Evolutionary conservation across 1,140 invertebrate species (phyloP), one percentile per base, ranked within the genome.

Genomic region (Panagrolaimus sp.): DNA sequence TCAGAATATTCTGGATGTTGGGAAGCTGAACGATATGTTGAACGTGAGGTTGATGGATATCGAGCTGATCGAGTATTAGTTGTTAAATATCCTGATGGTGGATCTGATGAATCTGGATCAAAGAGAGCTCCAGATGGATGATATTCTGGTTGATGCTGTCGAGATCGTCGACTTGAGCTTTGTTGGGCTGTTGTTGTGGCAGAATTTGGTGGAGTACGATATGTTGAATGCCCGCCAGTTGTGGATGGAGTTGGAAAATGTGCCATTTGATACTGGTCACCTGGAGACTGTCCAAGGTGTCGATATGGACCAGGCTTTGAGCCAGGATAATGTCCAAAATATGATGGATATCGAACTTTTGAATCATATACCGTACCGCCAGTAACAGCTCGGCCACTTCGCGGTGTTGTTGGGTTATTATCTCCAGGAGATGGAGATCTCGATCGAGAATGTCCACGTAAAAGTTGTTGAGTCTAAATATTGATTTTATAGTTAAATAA

Each of bases 381-480:
- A 20, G 20, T 23, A 11, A 57, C 27, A 11, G 27, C 51, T 25
- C 27, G 51, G 11, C 51, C n/a, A 57, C 51, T 27, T 20, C 51
- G n/a, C 8, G 48, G 48, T 20, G 20, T 20, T 57, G 20, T 16
- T 13, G 20, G 13, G 20, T 13, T 9, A 57, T 57, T 20, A 16
- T 57, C 20, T 8, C 27, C 51, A 57, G 20, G 51, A 8, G 51
- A 38, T 27, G 51, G 51, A 20, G 51, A 57, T 57, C 51, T 13
- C 20, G 51, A 57, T 20, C 27, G 51, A 57, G 20, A 25, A 27
- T 57, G 51, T 25, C 51, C 27, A 25, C 51, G 51, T 16, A 57
- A 25, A 20, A 57, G 51, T 25, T 57, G 51, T 13, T 57, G 51
- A 0, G 51, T 57, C 51, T 57, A 27, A 57, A 57, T 27, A 57